Base-by-base conservation (phyloP, 2,113 vertebrate genomes). In the Tychaedon coryphoeus region DNA sequence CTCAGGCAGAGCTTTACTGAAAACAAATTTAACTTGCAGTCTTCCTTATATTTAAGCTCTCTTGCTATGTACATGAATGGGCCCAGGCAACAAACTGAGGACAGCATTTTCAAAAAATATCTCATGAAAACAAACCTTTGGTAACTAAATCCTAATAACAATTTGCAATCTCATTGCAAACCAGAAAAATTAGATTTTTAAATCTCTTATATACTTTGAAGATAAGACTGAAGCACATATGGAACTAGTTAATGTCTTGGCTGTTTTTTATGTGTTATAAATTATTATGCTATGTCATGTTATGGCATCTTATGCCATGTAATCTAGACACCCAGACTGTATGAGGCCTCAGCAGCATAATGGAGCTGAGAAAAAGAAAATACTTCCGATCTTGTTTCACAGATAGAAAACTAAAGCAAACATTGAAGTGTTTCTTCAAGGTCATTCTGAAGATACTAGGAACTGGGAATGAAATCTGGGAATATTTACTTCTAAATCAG, bases 21-120 rank as follows among this genome's bases (percentile, higher is more conserved):
- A 96, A 94, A 86, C 84, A 96, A 95, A 70, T 74, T 45, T 28
- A 90, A 90, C 31, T 90, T 90, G 50, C 65, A 88, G 34, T 90
- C 82, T 88, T 88, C 71, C 28, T 92, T 56, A 45, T 20, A 84
- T 89, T 96, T 96, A 90, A 19, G 8, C 64, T 95, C 40, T 62
- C 36, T 50, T 89, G 72, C 19, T 71, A 19, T n/a, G 24, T 61
- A 66, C 34, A 66, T 7, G 54, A 50, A 70, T 77, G 29, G 19
- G 6, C 13, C 64, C 58, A 66, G 14, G 29, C 12, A 57, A 50
- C 29, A 92, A 76, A 57, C 31, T 33, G 85, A 74, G 29, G 33
- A 42, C 7, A 95, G n/a, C 1, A 45, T 70, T 82, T 88, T 36
- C 10, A 74, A 94, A 94, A 86, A 65, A 60, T 16, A 69, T 1